Base-by-base conservation (phyloP, 2,113 vertebrate species). In the Peromyscus maniculatus region DNA sequence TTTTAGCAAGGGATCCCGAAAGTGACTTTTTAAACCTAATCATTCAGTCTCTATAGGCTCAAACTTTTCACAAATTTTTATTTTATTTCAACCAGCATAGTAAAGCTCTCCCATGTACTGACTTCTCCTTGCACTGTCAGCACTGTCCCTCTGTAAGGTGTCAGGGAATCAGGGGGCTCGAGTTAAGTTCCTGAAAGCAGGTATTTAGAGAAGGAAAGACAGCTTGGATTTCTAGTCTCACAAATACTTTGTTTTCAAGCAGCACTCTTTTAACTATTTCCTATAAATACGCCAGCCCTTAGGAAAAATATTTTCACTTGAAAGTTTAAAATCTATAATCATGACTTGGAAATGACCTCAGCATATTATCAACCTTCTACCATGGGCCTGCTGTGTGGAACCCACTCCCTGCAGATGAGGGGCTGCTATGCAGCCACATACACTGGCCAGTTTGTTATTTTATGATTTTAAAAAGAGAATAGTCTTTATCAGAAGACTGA, bases 301-400 rank as follows among this genome's bases (percentile, higher is more conserved):
- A 94, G 91, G 67, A 91, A 93, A 94, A 95, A 92, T 52, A 79
- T 94, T 94, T 97, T 96, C 89, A 96, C 91, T 94, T 96, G 84
- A 95, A 96, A 62, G 93, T 64, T 46, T 92, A 92, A 97, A 97
- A 86, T 31, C 79, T 92, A 96, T 95, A 95, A 95, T 94, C 33
- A 92, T 62, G 71, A 75, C 55, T 86, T 94, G 57, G 88, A 78
- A 98, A 97, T 93, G 66, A 97, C 62, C 74, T 96, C 75, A 91
- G 75, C 83, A 87, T 83, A 96, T 90, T 75, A 80, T 64, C 62
- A 94, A 83, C 36, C 33, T 95, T 86, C 59, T 67, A 93, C 92
- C 88, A 91, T n/a, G 91, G 93, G 91, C 33, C 75, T 82, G 46
- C 66, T 21, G 36, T n/a, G 49, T 66, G 12, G 91, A 95, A 79